phyloP scores from a whole-genome alignment of 2,888 invertebrate genomes.

The Drosophila meridiana region DNA sequence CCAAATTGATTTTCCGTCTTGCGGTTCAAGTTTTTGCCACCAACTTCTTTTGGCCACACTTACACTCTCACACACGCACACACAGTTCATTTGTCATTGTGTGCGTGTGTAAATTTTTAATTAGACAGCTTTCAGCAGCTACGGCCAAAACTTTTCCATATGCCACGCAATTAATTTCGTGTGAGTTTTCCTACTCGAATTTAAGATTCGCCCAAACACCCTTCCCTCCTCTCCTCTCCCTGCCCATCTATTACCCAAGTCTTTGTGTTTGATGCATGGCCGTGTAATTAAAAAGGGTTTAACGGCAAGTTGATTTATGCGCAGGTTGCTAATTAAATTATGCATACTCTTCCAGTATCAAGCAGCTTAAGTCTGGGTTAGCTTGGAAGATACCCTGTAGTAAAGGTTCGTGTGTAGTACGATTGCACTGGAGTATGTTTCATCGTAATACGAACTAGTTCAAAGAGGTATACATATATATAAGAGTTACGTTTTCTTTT shows the following conservation, averaged over 20 bases:
- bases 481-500: no score
- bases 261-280: constrained; percentile 60
- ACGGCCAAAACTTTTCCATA: constrained; percentile 66
- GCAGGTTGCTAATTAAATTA: constrained; percentile 72
- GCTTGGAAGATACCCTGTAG: not conserved
- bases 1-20: constrained; percentile 73
- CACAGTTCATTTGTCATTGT: constrained; percentile 46
- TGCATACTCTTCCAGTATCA: constrained; percentile 12
- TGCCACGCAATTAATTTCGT: constrained; percentile 74
- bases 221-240: no score
- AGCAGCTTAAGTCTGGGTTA: not conserved
- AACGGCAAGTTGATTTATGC: constrained; percentile 70
- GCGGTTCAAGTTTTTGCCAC: constrained; percentile 49
- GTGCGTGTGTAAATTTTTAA: constrained; percentile 74
- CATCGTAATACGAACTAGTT: no score
- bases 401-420: no score
- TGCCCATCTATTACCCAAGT: not conserved
- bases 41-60: constrained; percentile 30
- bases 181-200: constrained; percentile 43
- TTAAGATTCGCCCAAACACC: constrained; percentile 24
- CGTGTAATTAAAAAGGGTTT: constrained; percentile 79
- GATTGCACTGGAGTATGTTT: no score
- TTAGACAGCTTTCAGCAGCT: constrained; percentile 66
- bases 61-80: constrained; percentile 13
- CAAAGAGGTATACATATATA: no score